phyloP scores from a whole-genome alignment of 2,888 invertebrate species.

The Papilio demoleus region DNA sequence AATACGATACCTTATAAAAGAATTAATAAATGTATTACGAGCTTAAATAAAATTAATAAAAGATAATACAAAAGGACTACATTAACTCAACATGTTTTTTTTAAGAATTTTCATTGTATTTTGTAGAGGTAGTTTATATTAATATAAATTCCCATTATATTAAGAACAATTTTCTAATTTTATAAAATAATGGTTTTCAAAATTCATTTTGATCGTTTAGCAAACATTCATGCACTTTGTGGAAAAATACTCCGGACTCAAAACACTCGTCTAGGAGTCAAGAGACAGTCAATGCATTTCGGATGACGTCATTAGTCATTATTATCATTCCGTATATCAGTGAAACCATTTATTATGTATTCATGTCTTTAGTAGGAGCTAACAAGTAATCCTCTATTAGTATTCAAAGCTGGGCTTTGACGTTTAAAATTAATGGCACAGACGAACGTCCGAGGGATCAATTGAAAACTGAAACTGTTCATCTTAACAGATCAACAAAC shows the following conservation, averaged over 20 bases:
- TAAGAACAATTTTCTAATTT: no score
- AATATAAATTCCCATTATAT: no score
- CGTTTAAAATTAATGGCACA: constrained; percentile 29
- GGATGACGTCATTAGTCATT: neutral
- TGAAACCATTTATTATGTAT: neutral
- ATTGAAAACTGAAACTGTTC: constrained; percentile 14
- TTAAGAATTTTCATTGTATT: neutral
- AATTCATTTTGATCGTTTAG: no score
- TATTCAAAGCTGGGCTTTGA: constrained; percentile 26
- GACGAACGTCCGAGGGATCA: constrained; percentile 19
- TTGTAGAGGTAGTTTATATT: no score
- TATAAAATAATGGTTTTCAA: no score
- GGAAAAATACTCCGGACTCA: no score
- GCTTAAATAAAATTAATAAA: neutral
- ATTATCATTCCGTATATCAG: neutral
- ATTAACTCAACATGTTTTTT: neutral
- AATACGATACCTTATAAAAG: neutral
- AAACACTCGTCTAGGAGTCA: no score
- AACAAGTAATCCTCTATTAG: constrained; percentile 26
- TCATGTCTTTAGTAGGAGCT: constrained; percentile 5
- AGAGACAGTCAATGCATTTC: no score
- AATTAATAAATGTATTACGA: constrained; percentile 1
- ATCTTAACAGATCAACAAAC: constrained; percentile 5
- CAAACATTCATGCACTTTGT: no score
- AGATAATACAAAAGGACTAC: no score